Evolutionary conservation across 2,888 invertebrate species (phyloP).

Genomic region (Andrena praecox): DNA sequence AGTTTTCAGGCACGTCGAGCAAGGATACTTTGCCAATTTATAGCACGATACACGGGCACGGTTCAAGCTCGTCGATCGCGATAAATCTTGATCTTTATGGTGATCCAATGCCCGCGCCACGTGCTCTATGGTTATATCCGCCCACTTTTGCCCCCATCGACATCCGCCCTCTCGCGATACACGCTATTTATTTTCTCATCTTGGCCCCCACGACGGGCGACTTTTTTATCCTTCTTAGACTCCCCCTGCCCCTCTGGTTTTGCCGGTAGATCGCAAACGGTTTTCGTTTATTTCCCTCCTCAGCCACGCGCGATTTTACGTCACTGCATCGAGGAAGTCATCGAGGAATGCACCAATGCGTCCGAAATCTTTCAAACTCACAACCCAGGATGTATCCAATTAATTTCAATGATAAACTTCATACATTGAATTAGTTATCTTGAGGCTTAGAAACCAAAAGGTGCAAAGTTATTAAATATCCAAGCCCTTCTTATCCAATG

Average conservation of each 20-base stretch:
- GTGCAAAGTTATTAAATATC: too few species aligned
- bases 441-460: too few species aligned
- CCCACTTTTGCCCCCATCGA: constrained; percentile 60
- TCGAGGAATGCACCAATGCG: too few species aligned
- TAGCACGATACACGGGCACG: constrained; percentile 5
- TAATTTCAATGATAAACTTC: too few species aligned
- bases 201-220: constrained; percentile 49
- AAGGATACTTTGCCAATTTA: constrained; percentile 31
- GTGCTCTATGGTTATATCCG: constrained; percentile 64
- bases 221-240: constrained; percentile 1
- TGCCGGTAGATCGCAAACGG: constrained; percentile 29
- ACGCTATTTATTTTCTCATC: constrained; percentile 62
- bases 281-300: constrained; percentile 11
- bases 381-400: too few species aligned
- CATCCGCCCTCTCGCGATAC: constrained; percentile 57
- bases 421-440: too few species aligned
- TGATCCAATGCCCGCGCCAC: constrained; percentile 56
- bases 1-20: not conserved
- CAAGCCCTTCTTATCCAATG: too few species aligned
- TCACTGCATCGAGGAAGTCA: not conserved
- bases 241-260: not conserved
- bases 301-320: not conserved
- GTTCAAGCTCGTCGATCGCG: constrained; percentile 45
- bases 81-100: constrained; percentile 65
- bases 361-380: too few species aligned